Evolutionary conservation across 2,888 invertebrate genomes (phyloP).

Genomic region (Graphium colonna): DNA sequence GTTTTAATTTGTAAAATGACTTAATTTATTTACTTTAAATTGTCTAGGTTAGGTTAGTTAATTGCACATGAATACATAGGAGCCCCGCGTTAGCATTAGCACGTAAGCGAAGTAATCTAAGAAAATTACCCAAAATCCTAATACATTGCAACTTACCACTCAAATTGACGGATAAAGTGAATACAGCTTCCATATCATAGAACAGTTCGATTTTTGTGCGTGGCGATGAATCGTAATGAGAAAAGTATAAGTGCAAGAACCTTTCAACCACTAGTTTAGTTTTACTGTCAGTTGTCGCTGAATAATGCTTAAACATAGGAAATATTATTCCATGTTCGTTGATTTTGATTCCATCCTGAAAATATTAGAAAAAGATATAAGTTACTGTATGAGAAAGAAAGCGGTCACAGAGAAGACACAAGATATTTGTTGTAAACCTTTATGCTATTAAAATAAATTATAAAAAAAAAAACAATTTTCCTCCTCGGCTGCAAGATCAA

Average conservation of each 20-base stretch:
- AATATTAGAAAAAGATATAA: slow-evolving; percentile 20
- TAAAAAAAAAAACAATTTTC: neutral
- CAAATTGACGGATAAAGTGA: slow-evolving; percentile 29
- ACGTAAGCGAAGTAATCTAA: too few species aligned
- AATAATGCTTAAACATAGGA: slow-evolving; percentile 54
- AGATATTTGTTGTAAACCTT: too few species aligned
- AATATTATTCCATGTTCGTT: slow-evolving; percentile 49
- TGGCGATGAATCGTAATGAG: slow-evolving; percentile 46
- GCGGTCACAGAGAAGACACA: neutral
- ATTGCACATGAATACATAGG: too few species aligned
- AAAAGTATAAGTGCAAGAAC: slow-evolving; percentile 57
- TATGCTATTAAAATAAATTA: neutral
- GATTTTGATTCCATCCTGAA: slow-evolving; percentile 63
- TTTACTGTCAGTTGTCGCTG: slow-evolving; percentile 40
- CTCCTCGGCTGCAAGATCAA: too few species aligned
- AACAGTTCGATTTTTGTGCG: slow-evolving; percentile 42
- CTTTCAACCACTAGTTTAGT: slow-evolving; percentile 59
- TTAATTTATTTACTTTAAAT: too few species aligned
- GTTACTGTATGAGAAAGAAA: neutral
- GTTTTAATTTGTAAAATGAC: too few species aligned
- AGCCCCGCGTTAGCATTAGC: too few species aligned
- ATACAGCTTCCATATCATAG: slow-evolving; percentile 39
- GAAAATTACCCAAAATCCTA: slow-evolving; percentile 1
- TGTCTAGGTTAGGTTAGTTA: too few species aligned
- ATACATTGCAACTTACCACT: neutral